A percentile compares a stretch with the other conserved stretches of the same genome.
phyloP scores from a whole-genome alignment of 2,113 vertebrate genomes.

The Alethe castanea region DNA sequence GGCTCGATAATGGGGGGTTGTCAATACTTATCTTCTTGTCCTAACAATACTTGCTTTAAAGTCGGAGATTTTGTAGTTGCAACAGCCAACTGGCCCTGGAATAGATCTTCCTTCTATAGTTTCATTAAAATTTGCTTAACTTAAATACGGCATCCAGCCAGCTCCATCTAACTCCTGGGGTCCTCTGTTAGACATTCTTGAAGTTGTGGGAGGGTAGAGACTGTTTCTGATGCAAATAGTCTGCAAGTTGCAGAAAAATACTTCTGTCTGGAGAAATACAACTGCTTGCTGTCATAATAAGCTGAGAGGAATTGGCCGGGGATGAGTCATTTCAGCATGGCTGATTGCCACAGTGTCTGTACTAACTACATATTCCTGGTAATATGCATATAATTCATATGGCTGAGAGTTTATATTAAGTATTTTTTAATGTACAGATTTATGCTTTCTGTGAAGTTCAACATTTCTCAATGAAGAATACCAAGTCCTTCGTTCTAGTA shows the following conservation, averaged over 20 bases:
- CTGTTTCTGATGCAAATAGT: neutral
- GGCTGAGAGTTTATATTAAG: neutral
- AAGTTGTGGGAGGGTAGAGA: neutral
- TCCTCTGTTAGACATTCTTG: neutral
- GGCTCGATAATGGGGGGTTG: neutral
- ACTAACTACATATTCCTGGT: neutral
- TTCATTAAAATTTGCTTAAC: neutral
- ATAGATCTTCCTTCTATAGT: neutral
- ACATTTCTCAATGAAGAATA: neutral
- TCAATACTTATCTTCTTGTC: neutral
- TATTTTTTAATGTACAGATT: neutral
- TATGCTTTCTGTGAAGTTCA: neutral
- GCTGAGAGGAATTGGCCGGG: neutral
- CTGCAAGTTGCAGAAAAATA: neutral
- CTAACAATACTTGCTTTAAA: neutral
- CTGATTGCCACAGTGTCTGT: neutral
- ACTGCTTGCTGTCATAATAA: neutral
- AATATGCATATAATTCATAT: neutral
- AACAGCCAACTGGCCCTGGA: neutral
- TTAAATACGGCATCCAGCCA: neutral
- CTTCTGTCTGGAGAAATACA: slow-evolving; percentile 12
- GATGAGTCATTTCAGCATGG: neutral
- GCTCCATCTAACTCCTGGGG: neutral
- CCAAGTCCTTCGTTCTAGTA: neutral
- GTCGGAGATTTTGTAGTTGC: neutral